Conservation (phyloP, 1,140 invertebrate genomes). For the Drosophila suzukii region DNA sequence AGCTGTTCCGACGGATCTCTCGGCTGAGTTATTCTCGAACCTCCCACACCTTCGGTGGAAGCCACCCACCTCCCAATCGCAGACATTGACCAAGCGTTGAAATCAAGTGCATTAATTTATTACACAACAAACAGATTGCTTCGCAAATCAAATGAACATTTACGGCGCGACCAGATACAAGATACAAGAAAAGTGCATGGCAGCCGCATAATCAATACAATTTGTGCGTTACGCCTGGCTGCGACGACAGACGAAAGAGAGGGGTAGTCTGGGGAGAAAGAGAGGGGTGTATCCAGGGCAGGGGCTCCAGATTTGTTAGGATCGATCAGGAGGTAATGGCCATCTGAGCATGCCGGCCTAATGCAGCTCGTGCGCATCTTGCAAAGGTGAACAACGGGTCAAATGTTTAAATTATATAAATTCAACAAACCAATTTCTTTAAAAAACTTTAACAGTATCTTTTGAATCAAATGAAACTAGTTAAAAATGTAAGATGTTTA, state of each 20-base stretch:
- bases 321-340: conserved; percentile 11
- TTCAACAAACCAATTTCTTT: not conserved
- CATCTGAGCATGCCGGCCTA: conserved; percentile 15
- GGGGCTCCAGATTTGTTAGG: not conserved
- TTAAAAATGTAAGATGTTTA: too few relatives aligned
- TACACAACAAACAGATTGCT: conserved; percentile 75
- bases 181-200: conserved; percentile 56
- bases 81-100: conserved; percentile 59
- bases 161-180: conserved; percentile 52
- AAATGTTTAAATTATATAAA: not conserved
- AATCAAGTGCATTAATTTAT: conserved; percentile 81
- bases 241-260: conserved; percentile 25
- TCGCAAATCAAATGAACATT: conserved; percentile 71
- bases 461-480: too few relatives aligned
- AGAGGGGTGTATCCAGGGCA: not conserved
- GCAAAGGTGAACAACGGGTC: not conserved
- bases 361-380: conserved; percentile 55
- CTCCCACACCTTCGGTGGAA: not conserved
- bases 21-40: conserved; percentile 1
- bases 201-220: conserved; percentile 66
- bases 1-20: conserved; percentile 8
- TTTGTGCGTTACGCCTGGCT: conserved; percentile 64
- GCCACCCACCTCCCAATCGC: conserved; percentile 5
- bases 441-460: not conserved
- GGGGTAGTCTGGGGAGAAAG: not conserved